These are phyloP conservation scores for Stenchaetothrips biformis DNA, from an alignment of 2,888 invertebrate species.

Conservation along the genomic window DNA sequence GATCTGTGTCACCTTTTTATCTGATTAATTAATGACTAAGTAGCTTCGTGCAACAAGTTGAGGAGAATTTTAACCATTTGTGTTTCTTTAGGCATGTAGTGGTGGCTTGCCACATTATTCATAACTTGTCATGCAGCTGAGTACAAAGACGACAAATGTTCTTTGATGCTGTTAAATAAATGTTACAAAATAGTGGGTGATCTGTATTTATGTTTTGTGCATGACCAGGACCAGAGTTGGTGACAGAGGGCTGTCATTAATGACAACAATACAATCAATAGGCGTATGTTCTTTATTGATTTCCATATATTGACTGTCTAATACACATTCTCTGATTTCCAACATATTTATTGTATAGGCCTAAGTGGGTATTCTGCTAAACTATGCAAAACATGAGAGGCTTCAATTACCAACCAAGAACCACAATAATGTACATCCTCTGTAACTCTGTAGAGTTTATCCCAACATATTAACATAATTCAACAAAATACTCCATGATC, in stretches of 20 bases:
- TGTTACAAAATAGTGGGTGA: no score
- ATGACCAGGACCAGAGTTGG: no score
- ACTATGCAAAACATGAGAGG: slow-evolving; percentile 21
- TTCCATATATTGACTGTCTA: background rate
- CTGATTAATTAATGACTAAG: no score
- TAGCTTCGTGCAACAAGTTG: no score
- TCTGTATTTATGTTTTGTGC: no score
- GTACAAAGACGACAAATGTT: no score
- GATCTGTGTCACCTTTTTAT: no score
- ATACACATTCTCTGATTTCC: slow-evolving; percentile 1
- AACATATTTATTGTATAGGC: slow-evolving; percentile 9
- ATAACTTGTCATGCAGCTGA: no score
- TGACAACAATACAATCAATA: background rate
- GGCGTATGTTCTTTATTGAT: slow-evolving; percentile 7
- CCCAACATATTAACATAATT: background rate
- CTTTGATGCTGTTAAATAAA: no score
- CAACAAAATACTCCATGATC: slow-evolving; percentile 21
- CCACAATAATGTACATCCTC: background rate
- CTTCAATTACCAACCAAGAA: background rate
- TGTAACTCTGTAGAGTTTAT: background rate
- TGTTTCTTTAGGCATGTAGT: no score
- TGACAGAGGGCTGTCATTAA: background rate
- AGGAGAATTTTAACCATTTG: no score
- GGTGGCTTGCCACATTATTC: no score
- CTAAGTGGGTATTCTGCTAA: slow-evolving; percentile 23